Evolutionary conservation across 2,888 invertebrate species (phyloP), one percentile per base, ranked within the genome.

Genomic region (Yponomeuta plumbellus): DNA sequence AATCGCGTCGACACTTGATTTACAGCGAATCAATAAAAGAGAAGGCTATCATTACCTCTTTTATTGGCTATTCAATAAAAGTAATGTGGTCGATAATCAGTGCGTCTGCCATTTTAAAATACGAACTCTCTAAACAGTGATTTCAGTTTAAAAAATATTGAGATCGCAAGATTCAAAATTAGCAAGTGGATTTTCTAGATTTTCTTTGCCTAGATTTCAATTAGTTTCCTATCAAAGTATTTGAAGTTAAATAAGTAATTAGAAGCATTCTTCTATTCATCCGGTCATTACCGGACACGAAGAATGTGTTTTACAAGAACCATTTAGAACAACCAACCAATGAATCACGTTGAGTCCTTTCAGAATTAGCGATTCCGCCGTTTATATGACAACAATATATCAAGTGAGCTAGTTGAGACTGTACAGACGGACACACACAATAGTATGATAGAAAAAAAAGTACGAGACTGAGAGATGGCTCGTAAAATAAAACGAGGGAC

Each of bases 401-500:
- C 83, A 86, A 86, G 81, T 80, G 78, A 78, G 75, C 77, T 77
- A 80, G 79, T 80, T 76, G 77, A 75, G 81, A 83, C 79, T 78
- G 78, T 78, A 77, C 81, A 81, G 83, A 77, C 81, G 81, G 83
- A 83, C 75, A 86, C 83, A 83, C 75, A 86, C 83, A 88, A 88
- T 87, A 83, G 86, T 79, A 75, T 73, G 71, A 80, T 77, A 77
- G 76, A 85, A 86, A 87, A 34, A 68, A 83, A 85, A 82, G 76
- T 69, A 70, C 69, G 76, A 76, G 76, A 76, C 79, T 83, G 85
- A 84, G 87, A 87, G 84, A 86, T 85, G 82, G 88, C 85, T 88
- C 89, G 83, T 91, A 91, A 91, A 90, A 86, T 88, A 87, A 88
- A 88, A 88, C 86, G 87, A 86, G 88, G 87, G 85, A 82, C 81